Conservation (phyloP, 2,113 vertebrate species). For the Cyanoderma ruficeps region DNA sequence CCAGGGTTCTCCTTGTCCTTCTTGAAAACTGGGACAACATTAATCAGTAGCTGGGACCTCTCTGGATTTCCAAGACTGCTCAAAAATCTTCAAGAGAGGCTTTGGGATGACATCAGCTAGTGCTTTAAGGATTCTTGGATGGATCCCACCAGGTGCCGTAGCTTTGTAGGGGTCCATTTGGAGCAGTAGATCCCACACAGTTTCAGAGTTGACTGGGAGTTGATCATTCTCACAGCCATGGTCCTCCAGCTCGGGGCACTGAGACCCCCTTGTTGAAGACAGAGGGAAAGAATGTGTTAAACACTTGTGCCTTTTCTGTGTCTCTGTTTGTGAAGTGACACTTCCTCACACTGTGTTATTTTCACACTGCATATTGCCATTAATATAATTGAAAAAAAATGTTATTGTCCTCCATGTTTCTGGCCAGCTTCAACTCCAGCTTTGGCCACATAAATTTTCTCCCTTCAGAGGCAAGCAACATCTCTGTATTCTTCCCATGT, state of each 20-base stretch:
- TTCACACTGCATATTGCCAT: background rate
- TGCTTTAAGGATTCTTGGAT: background rate
- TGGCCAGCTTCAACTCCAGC: background rate
- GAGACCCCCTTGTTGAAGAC: background rate
- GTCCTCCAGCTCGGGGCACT: background rate
- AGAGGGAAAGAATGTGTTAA: background rate
- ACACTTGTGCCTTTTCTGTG: background rate
- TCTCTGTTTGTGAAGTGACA: background rate
- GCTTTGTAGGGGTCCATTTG: background rate
- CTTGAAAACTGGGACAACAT: background rate
- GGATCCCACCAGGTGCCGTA: background rate
- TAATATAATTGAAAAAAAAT: background rate
- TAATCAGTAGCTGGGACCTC: background rate
- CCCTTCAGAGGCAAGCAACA: background rate
- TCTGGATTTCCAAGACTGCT: background rate
- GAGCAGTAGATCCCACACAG: background rate
- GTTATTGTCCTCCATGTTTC: background rate
- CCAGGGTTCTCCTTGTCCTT: too few species aligned
- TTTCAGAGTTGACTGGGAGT: background rate
- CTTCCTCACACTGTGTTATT: background rate
- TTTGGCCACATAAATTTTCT: background rate
- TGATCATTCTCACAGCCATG: background rate
- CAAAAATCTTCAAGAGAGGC: background rate
- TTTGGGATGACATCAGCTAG: background rate
- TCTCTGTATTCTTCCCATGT: background rate